Evolutionary conservation across 2,888 invertebrate species (phyloP), one percentile per base, ranked within the genome.

Genomic region (Amphiduros pacificus): DNA sequence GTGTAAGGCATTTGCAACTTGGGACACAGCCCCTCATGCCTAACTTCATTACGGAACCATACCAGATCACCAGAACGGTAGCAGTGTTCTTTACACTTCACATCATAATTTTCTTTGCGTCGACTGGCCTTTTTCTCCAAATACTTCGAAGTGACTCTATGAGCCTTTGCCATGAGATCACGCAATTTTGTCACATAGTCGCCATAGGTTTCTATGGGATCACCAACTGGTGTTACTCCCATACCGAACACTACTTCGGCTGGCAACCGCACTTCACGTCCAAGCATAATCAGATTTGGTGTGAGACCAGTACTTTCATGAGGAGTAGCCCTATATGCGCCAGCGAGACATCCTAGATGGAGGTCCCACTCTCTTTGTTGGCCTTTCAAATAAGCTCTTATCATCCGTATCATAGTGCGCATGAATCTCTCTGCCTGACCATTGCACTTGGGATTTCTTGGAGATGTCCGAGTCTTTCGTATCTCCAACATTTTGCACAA

Each of bases 341-440:
- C 64, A 0, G 66, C 59, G 4, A 68, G 27, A 22, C 31, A 63
- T 11, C 53, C 52, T 5, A 68, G 44, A 26, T 63, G 32, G 5
- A 60, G n/a, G 50, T 69, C 68, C 69, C 66, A 67, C 14, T 66
- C 62, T 17, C 22, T 22, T 28, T 63, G 63, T 4, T 63, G 63
- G 0, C 40, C 60, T 1, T 22, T 11, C 1, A 65, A 14, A 36
- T 66, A 68, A n/a, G 63, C 56, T 48, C 36, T 61, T 5, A 69
- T 61, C 65, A 67, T 65, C 11, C 53, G 29, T 1, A 65, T 9
- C 2, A 69, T 51, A 9, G 65, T 63, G 3, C 62, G 27, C 36
- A 65, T 69, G 40, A 65, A 65, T 26, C 69, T 53, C 36, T 69
- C 66, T 0, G 28, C 14, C 41, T 63, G 61, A 1, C 68, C 63